Percentiles rank a stretch among this genome's conserved stretches.
phyloP scores from a whole-genome alignment of 1,140 invertebrate genomes.

The Drosophila athabasca region DNA sequence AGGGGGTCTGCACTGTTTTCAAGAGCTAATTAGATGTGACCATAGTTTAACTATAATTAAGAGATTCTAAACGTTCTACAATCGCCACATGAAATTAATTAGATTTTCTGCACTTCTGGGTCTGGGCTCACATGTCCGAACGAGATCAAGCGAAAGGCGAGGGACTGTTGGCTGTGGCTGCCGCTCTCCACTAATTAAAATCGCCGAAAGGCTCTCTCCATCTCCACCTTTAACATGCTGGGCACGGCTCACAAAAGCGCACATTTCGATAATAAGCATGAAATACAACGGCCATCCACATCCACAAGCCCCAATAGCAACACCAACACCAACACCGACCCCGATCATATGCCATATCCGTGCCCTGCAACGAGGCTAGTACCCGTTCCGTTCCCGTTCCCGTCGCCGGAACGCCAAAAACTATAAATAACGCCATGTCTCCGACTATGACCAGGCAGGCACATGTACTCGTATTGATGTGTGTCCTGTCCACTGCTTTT shows the following conservation, averaged over 20 bases:
- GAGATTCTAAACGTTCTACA: slow-evolving; percentile 35
- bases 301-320: neutral
- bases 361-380: slow-evolving; percentile 5
- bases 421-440: slow-evolving; percentile 76
- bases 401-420: slow-evolving; percentile 47
- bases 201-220: slow-evolving; percentile 56
- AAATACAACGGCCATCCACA: slow-evolving; percentile 43
- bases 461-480: slow-evolving; percentile 71
- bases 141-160: slow-evolving; percentile 16
- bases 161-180: slow-evolving; percentile 27
- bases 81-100: slow-evolving; percentile 53
- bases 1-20: neutral
- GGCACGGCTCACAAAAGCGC: slow-evolving; percentile 67
- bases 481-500: slow-evolving; percentile 82
- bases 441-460: slow-evolving; percentile 45
- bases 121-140: slow-evolving; percentile 10
- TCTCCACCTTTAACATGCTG: slow-evolving; percentile 57
- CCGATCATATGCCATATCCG: slow-evolving; percentile 7
- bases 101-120: slow-evolving; percentile 11
- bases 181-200: slow-evolving; percentile 68
- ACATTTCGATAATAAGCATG: slow-evolving; percentile 79
- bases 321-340: neutral
- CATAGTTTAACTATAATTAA: slow-evolving; percentile 42
- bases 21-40: slow-evolving; percentile 32
- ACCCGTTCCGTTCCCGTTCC: neutral